Evolutionary conservation across 2,113 vertebrate species (phyloP), one percentile per base, ranked within the genome.

Genomic region (Alosa alosa): DNA sequence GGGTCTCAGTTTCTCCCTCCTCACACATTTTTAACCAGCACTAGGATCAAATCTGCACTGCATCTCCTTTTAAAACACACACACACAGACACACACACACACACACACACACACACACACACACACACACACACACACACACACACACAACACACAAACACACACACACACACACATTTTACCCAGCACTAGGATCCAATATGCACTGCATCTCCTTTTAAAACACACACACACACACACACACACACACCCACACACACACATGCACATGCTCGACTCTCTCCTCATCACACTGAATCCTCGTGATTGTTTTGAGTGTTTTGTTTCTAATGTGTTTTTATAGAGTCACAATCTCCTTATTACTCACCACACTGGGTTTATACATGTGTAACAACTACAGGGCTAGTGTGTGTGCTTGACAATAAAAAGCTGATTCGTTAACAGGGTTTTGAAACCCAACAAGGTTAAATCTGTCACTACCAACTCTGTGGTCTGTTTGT

Each of bases 61-160:
- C 11, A 8, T 10, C 7, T 49, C 47, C 11, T 8, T 49, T 49
- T 10, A 49, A 49, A 10, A 52, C 25, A 7, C 7, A 25, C 64
- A n/a, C 64, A 72, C 64, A 72, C n/a, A 72, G 25, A 9, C 22
- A 72, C 64, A 64, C n/a, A 72, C 64, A 72, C 64, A 64, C 22
- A 25, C 60, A 64, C 60, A 25, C 60, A 22, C 55, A 57, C 55
- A 57, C 55, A 22, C 55, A 57, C 55, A 64, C 60, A 25, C 60
- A 64, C 60, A 25, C 60, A 64, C 60, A 25, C 60, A 64, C 57
- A n/a, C 57, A 64, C 60, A 68, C 60, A 68, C n/a, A n/a, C n/a
- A n/a, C n/a, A n/a, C n/a, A n/a, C 60, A 68, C n/a, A 25, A 31
- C 31, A 31, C 31, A 31, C 31, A 31, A 0, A 31, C 31, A 22